phyloP scores from a whole-genome alignment of 2,888 invertebrate genomes.

The Gasteruption jaculator region DNA sequence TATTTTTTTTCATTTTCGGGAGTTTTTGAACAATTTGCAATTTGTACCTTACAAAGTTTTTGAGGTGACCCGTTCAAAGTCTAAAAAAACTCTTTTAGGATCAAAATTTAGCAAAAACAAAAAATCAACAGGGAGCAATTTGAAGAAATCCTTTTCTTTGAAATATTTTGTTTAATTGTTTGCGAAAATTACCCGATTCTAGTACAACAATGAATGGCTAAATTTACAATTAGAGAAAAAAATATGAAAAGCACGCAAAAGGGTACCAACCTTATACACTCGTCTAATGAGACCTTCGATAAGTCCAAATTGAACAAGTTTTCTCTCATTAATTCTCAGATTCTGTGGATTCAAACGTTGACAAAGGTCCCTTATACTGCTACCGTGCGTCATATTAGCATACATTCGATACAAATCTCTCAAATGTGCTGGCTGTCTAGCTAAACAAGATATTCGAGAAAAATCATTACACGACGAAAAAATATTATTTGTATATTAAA shows the following conservation, averaged over 20 bases:
- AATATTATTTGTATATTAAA: neutral
- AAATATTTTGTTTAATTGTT: too few relatives aligned
- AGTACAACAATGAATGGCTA: too few relatives aligned
- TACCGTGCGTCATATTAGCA: slow-evolving; percentile 72
- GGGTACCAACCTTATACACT: slow-evolving; percentile 71
- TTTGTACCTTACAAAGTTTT: too few relatives aligned
- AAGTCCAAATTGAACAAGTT: slow-evolving; percentile 83
- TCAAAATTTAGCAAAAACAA: too few relatives aligned
- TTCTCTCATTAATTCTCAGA: slow-evolving; percentile 73
- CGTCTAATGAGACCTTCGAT: slow-evolving; percentile 77
- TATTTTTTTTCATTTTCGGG: too few relatives aligned
- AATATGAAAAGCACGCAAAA: neutral
- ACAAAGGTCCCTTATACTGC: slow-evolving; percentile 73
- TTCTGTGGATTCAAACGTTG: slow-evolving; percentile 68
- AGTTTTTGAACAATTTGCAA: too few relatives aligned
- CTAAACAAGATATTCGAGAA: too few relatives aligned
- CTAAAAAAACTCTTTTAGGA: too few relatives aligned
- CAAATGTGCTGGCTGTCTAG: slow-evolving; percentile 62
- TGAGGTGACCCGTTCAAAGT: too few relatives aligned
- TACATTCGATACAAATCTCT: slow-evolving; percentile 72
- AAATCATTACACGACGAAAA: slow-evolving; percentile 8
- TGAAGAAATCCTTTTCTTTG: too few relatives aligned
- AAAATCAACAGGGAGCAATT: too few relatives aligned
- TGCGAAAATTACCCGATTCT: too few relatives aligned
- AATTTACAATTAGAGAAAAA: slow-evolving; percentile 8